Percentiles rank a stretch among this genome's conserved stretches.
Conservation (phyloP, 2,888 invertebrate genomes). For the Carcina quercana region DNA sequence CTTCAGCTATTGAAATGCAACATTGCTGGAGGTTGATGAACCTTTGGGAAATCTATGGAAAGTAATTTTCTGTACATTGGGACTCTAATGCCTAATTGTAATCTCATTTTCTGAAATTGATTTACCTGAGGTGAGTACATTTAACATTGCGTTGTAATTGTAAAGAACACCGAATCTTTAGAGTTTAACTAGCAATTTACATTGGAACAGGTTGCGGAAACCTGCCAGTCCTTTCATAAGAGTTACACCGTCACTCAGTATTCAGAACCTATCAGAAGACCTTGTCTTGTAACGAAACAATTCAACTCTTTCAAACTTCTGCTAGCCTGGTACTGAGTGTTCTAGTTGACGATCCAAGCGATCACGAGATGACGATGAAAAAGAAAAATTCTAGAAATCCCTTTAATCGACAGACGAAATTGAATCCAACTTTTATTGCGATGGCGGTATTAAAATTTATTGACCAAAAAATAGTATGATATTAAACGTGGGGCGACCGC, state of each 20-base stretch:
- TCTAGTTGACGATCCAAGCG: constrained; percentile 70
- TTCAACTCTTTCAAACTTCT: constrained; percentile 33
- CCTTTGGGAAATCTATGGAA: constrained; percentile 2
- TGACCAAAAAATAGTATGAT: constrained; percentile 10
- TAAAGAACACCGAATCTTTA: no score
- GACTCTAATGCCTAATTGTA: no score
- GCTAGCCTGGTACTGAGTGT: constrained; percentile 58
- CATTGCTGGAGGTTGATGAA: constrained; percentile 3
- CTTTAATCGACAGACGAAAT: constrained; percentile 6
- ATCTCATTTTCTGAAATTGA: no score
- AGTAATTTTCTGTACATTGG: no score
- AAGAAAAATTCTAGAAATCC: constrained; percentile 6
- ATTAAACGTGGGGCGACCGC: constrained; percentile 12
- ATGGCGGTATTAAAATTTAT: constrained; percentile 22
- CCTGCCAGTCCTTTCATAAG: constrained; percentile 37
- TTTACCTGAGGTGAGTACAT: no score
- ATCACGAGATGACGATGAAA: constrained; percentile 43
- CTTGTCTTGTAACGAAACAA: constrained; percentile 19
- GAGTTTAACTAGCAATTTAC: no score
- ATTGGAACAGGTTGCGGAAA: constrained; percentile 17
- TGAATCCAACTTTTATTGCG: constrained; percentile 5
- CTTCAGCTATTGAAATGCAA: constrained; percentile 16
- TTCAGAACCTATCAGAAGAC: constrained; percentile 34
- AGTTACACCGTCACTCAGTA: constrained; percentile 38
- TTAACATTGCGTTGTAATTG: no score